Conservation (phyloP, 2,888 invertebrate species). For the Orthosia incerta region DNA sequence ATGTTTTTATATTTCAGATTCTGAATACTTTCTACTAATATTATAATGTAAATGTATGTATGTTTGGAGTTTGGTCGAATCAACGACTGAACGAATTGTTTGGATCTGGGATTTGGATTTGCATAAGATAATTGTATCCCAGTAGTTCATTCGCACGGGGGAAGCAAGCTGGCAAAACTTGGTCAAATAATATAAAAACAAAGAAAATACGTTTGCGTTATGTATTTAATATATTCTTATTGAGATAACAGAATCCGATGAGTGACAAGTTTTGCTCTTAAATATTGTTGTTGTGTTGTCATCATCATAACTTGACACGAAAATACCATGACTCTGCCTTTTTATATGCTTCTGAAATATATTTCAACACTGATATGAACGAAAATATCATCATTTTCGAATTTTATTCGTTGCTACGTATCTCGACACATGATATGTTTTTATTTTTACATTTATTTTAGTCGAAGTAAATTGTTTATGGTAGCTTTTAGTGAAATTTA, state of each 20-base stretch:
- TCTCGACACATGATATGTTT: background rate
- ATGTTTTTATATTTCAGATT: constrained; percentile 1
- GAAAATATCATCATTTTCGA: constrained; percentile 5
- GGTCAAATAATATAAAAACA: background rate
- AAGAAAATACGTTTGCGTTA: no score
- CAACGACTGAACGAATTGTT: no score
- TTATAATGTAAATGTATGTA: no score
- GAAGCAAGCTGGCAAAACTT: background rate
- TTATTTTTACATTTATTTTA: background rate
- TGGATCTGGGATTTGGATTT: background rate
- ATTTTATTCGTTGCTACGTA: constrained; percentile 15
- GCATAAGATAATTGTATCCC: background rate
- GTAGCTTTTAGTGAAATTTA: background rate
- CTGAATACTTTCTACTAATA: background rate
- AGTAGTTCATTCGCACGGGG: background rate
- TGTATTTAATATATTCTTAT: constrained; percentile 5
- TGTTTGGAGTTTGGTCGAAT: no score
- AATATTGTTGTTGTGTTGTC: constrained; percentile 8
- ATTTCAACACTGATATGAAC: constrained; percentile 26
- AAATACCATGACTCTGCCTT: constrained; percentile 4
- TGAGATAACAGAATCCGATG: constrained; percentile 25
- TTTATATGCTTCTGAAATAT: constrained; percentile 36
- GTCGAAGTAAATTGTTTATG: background rate
- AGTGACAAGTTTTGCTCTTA: constrained; percentile 12
- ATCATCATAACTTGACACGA: constrained; percentile 27